A percentile compares a stretch with the other conserved stretches of the same genome.
Conservation (phyloP, 1,140 invertebrate species). For the Battus philenor region DNA sequence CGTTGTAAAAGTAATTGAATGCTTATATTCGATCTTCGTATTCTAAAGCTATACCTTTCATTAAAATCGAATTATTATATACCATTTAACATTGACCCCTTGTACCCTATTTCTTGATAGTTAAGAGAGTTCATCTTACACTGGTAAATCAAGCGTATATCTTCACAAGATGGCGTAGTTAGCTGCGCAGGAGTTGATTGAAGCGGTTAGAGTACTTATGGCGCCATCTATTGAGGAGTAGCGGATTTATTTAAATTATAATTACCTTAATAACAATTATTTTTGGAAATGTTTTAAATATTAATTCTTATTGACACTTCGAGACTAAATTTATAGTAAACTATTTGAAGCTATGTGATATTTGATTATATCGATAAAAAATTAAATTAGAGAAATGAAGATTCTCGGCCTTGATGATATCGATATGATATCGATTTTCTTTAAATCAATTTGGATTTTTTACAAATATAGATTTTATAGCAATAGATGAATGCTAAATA, state of each 20-base stretch:
- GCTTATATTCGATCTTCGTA: constrained; percentile 40
- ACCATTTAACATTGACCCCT: constrained; percentile 22
- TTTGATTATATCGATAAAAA: no score
- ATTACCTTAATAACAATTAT: not conserved
- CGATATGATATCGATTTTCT: no score
- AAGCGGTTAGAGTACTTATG: not conserved
- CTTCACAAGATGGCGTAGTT: constrained; percentile 28
- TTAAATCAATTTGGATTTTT: no score
- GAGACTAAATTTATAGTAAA: no score
- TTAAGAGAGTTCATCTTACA: constrained; percentile 12
- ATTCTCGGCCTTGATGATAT: no score
- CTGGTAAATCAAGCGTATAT: constrained; percentile 4
- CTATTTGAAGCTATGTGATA: no score
- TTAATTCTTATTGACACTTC: no score
- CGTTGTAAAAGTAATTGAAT: constrained; percentile 52
- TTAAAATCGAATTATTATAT: constrained; percentile 59
- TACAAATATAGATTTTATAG: no score
- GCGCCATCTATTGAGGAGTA: constrained; percentile 22
- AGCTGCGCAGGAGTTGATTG: constrained; percentile 31
- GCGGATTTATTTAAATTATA: no score
- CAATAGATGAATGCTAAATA: no score
- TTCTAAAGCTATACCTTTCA: constrained; percentile 40
- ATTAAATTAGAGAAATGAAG: no score
- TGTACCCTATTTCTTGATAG: not conserved
- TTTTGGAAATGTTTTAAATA: no score